phyloP scores from a whole-genome alignment of 2,888 invertebrate species.

The Muschampia plurimacula region DNA sequence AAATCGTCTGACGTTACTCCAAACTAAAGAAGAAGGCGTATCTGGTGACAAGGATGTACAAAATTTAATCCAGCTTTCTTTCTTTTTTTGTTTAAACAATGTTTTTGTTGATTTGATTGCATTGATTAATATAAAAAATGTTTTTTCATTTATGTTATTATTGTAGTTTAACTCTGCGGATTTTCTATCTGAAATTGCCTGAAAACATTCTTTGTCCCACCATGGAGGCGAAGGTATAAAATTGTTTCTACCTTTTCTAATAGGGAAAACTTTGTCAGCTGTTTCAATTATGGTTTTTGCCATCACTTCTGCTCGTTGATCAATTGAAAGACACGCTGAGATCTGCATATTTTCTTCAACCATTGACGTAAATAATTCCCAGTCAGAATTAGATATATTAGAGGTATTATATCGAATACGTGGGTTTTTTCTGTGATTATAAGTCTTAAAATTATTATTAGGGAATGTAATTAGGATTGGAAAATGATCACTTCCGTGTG shows the following conservation, averaged over 20 bases:
- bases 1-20: background rate
- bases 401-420: background rate
- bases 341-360: background rate
- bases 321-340: background rate
- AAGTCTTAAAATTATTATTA: background rate
- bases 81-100: slow-evolving; percentile 4
- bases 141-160: background rate
- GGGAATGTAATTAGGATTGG: background rate
- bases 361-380: background rate
- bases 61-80: background rate
- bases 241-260: background rate
- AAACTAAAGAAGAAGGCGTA: too few species aligned
- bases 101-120: background rate
- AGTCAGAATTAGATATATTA: background rate
- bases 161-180: background rate
- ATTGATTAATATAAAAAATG: background rate
- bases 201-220: background rate
- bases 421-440: background rate
- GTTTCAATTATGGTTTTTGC: background rate
- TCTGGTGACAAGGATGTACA: background rate
- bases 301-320: background rate
- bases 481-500: background rate
- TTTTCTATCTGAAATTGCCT: background rate
- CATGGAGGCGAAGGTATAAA: slow-evolving; percentile 6
- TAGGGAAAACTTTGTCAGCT: background rate